Evolutionary conservation across 2,113 vertebrate genomes (phyloP).

Genomic region (Oryctolagus cuniculus): mOryCun1.1 NC_091453.1:16819001-16819500

Average conservation of each 20-base stretch:
- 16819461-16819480: slow-evolving; percentile 27
- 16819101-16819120: slow-evolving; percentile 85
- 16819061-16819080: slow-evolving; percentile 73
- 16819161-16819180: slow-evolving; percentile 86
- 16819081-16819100: slow-evolving; percentile 83
- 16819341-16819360: slow-evolving; percentile 74
- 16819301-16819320: slow-evolving; percentile 77
- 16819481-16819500: slow-evolving; percentile 76
- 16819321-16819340: slow-evolving; percentile 70
- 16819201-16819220: slow-evolving; percentile 85
- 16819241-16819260: slow-evolving; percentile 73
- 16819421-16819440: slow-evolving; percentile 64
- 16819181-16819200: slow-evolving; percentile 86
- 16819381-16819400: slow-evolving; percentile 69
- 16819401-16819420: slow-evolving; percentile 61
- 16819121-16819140: slow-evolving; percentile 77
- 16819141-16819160: slow-evolving; percentile 86
- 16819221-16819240: slow-evolving; percentile 83
- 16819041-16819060: slow-evolving; percentile 75
- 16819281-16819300: slow-evolving; percentile 65
- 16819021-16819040: slow-evolving; percentile 70
- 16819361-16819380: slow-evolving; percentile 69
- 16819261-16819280: slow-evolving; percentile 58
- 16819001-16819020: slow-evolving; percentile 72
- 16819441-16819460: slow-evolving; percentile 61